Evolutionary conservation across 2,797 vertebrate species (phyloP).

Genomic region (Myoxocephalus aenaeus): DNA sequence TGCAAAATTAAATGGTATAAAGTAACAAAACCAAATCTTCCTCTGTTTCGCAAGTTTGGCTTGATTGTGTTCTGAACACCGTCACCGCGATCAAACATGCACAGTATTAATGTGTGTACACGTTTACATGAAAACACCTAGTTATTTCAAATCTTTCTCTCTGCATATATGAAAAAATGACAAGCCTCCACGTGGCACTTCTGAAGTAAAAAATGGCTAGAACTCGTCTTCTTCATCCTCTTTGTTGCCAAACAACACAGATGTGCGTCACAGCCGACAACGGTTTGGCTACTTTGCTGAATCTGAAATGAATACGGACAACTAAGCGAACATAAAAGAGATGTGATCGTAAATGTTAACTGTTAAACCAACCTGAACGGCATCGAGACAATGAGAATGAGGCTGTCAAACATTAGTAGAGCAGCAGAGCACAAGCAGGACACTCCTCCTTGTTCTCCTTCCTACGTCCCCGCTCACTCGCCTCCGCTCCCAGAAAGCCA

Average conservation of each 20-base stretch:
- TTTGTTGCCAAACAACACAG: not conserved
- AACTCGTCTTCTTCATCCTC: not conserved
- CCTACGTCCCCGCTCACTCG: conserved; percentile 19
- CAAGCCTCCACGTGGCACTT: not conserved
- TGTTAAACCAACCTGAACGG: conserved; percentile 4
- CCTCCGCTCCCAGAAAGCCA: conserved; percentile 44
- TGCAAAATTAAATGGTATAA: not conserved
- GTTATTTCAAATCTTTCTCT: not conserved
- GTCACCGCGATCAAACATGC: not conserved
- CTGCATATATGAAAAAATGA: not conserved
- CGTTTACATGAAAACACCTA: not conserved
- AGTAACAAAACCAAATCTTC: not conserved
- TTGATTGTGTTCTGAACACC: not conserved
- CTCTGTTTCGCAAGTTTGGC: not conserved
- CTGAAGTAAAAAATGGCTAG: not conserved
- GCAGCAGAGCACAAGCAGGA: conserved; percentile 23
- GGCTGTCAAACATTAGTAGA: conserved; percentile 41
- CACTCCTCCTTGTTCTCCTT: conserved; percentile 36
- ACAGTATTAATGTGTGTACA: not conserved
- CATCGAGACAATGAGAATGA: conserved; percentile 23
- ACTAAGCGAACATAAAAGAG: not conserved
- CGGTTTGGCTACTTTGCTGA: not conserved
- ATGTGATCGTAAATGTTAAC: not conserved
- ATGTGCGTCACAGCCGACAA: not conserved
- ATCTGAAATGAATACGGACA: not conserved